Conservation (phyloP, 2,888 invertebrate genomes). For the Sinopyrophorus schimmeli region DNA sequence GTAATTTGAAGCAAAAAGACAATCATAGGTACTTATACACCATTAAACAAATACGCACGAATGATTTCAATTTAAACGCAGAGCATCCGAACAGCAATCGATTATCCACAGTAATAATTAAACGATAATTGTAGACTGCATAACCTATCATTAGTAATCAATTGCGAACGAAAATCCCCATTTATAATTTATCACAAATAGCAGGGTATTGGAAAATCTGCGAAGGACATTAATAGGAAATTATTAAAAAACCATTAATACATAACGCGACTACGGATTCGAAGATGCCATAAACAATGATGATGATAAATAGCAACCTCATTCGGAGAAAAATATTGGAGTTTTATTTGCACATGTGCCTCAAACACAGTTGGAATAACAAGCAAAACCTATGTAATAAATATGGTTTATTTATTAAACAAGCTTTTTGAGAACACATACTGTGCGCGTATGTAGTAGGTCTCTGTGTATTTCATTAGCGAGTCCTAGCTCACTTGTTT, state of each 20-base stretch:
- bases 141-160: too few species aligned
- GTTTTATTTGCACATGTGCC: slow-evolving; percentile 22
- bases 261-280: slow-evolving; percentile 5
- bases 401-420: slow-evolving; percentile 21
- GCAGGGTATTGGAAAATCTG: neutral
- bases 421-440: slow-evolving; percentile 19
- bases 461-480: slow-evolving; percentile 32
- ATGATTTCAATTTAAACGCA: too few species aligned
- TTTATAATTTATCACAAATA: too few species aligned
- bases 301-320: slow-evolving; percentile 14
- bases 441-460: slow-evolving; percentile 13
- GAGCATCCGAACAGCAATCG: too few species aligned
- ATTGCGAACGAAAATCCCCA: too few species aligned
- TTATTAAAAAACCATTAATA: slow-evolving; percentile 11
- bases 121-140: too few species aligned
- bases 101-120: too few species aligned
- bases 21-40: too few species aligned
- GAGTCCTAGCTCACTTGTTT: slow-evolving; percentile 33
- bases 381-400: slow-evolving; percentile 23
- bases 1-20: too few species aligned
- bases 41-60: too few species aligned
- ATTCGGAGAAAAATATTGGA: slow-evolving; percentile 14
- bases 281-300: slow-evolving; percentile 16
- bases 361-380: slow-evolving; percentile 19
- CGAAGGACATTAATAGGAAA: slow-evolving; percentile 3